Evolutionary conservation across 2,113 vertebrate genomes (phyloP), one percentile per base, ranked within the genome.

Genomic region (Sapayoa aenigma): DNA sequence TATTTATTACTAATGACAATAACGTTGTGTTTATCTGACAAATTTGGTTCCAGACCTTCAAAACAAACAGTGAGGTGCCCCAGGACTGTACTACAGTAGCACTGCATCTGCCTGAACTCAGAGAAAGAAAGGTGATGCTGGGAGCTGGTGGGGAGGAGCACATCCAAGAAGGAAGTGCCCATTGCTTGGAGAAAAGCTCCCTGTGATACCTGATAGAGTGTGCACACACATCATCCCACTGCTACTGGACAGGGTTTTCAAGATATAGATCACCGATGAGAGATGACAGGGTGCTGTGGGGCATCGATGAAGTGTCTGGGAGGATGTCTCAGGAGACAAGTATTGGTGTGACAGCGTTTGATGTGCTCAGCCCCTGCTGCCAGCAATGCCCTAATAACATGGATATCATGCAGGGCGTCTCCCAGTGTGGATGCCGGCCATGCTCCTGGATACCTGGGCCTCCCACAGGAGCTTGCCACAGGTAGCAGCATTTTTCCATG

Each of bases 81-180:
- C 41, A 82, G 55, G 79, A 37, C 15, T 0, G 1, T 68, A 62
- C 28, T 4, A 3, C 2, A 2, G 31, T 60, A 62, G 30, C 1
- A 1, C 21, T 53, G 23, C 9, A 21, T 66, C 33, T 67, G 27
- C 59, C 63, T 66, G 75, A 58, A 39, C 59, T 82, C 39, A 25
- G 67, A 55, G 50, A 31, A 44, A 39, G 53, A 58, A 76, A 91
- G 25, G 37, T 8, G 49, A 35, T 16, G 18, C n/a, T 33, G 23
- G 42, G 85, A 76, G 49, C 47, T 78, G 66, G 8, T 31, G 18
- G 35, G 14, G 56, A 92, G 7, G 28, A 76, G 7, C 19, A 56
- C 21, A 31, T 15, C 2, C 21, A 22, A 71, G 53, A 39, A 80
- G 24, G 35, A 59, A 44, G 25, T 11, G 5, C 17, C 23, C 19